These are phyloP conservation scores for Lasioglossum leucozonium DNA, from an alignment of 2,888 invertebrate genomes.

Conservation along the genomic window DNA sequence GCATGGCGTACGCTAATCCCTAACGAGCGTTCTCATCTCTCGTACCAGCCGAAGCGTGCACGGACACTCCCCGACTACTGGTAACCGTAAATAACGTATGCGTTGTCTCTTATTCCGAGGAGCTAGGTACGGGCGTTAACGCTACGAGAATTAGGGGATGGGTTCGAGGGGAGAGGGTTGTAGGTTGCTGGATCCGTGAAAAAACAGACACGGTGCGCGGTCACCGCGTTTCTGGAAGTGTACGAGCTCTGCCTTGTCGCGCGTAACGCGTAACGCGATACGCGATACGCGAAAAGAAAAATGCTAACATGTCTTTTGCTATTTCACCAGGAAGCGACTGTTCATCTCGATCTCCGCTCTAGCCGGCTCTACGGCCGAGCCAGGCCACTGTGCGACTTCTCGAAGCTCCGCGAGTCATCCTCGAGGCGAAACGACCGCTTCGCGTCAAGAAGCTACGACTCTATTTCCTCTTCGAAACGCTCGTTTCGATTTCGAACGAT, in stretches of 20 bases:
- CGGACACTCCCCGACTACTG: slow-evolving; percentile 52
- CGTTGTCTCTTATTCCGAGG: slow-evolving; percentile 37
- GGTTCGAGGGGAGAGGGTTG: background rate
- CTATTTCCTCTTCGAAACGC: background rate
- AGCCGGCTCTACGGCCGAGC: background rate
- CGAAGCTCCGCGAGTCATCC: background rate
- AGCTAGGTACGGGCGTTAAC: slow-evolving; percentile 46
- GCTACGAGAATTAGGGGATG: slow-evolving; percentile 47
- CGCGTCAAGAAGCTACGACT: background rate
- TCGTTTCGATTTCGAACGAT: background rate
- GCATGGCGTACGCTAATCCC: background rate
- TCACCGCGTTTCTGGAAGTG: slow-evolving; percentile 47
- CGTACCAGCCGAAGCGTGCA: slow-evolving; percentile 39
- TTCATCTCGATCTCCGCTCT: background rate
- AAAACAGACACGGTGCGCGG: slow-evolving; percentile 45
- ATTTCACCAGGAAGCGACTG: slow-evolving; percentile 63
- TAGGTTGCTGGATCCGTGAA: slow-evolving; percentile 28
- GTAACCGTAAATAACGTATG: slow-evolving; percentile 64
- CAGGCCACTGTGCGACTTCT: background rate
- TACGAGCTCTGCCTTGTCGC: slow-evolving; percentile 45
- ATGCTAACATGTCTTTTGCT: slow-evolving; percentile 79
- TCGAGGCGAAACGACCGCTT: background rate
- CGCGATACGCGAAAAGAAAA: slow-evolving; percentile 60
- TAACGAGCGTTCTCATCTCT: background rate
- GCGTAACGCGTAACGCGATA: slow-evolving; percentile 21